Conservation (phyloP, 2,113 vertebrate genomes). For the Megalops atlanticus region DNA sequence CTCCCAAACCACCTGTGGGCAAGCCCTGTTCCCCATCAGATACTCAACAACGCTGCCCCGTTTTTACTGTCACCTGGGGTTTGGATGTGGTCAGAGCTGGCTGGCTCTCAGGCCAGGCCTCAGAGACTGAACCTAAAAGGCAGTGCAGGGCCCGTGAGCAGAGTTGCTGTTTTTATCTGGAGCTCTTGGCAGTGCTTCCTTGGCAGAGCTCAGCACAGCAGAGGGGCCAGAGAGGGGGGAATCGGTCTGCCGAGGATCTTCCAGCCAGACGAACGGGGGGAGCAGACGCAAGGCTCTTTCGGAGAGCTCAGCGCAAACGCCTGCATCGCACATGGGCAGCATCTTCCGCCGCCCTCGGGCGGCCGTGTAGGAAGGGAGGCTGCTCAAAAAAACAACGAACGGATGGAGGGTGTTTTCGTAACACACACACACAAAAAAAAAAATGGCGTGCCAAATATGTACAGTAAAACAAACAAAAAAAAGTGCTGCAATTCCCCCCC, state of each 20-base stretch:
- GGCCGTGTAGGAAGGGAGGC: constrained; percentile 25
- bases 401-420: constrained; percentile 32
- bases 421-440: no score
- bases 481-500: constrained; percentile 41
- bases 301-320: constrained; percentile 3
- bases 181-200: constrained; percentile 52
- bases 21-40: background rate
- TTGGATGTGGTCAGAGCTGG: background rate
- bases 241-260: constrained; percentile 32
- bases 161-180: constrained; percentile 49
- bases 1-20: background rate
- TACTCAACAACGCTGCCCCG: background rate
- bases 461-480: constrained; percentile 29
- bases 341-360: constrained; percentile 18
- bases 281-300: background rate
- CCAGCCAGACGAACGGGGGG: background rate
- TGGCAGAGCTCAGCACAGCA: constrained; percentile 68
- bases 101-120: background rate
- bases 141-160: constrained; percentile 31
- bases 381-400: constrained; percentile 34
- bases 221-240: constrained; percentile 71
- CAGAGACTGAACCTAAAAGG: constrained; percentile 35
- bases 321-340: background rate
- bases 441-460: constrained; percentile 34
- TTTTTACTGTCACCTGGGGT: background rate